phyloP scores from a whole-genome alignment of 2,888 invertebrate species.

The Catocala fraxini region DNA sequence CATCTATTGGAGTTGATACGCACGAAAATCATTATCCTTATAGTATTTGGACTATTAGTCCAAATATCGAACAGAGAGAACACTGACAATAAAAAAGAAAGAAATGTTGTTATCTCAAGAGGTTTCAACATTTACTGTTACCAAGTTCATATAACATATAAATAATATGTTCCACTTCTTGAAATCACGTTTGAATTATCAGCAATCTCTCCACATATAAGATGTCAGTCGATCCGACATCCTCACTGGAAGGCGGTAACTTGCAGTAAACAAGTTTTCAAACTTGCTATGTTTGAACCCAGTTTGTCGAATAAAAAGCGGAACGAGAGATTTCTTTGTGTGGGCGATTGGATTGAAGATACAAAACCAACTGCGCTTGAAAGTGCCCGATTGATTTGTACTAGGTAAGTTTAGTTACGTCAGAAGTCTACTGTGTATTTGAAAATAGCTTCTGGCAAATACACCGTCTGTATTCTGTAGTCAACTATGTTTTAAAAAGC shows the following conservation, averaged over 20 bases:
- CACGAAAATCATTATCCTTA: too few relatives aligned
- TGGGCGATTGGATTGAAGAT: slow-evolving; percentile 51
- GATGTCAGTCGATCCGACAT: slow-evolving; percentile 40
- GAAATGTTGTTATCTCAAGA: too few relatives aligned
- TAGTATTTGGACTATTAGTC: background rate
- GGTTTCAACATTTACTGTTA: too few relatives aligned
- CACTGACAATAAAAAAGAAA: too few relatives aligned
- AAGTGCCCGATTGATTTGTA: slow-evolving; percentile 21
- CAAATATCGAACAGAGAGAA: background rate
- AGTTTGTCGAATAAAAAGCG: slow-evolving; percentile 52
- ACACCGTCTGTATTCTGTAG: background rate
- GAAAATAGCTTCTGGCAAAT: slow-evolving; percentile 9
- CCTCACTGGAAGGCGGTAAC: slow-evolving; percentile 33
- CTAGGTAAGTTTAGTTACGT: slow-evolving; percentile 5
- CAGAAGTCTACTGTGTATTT: slow-evolving; percentile 7
- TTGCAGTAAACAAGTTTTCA: slow-evolving; percentile 60
- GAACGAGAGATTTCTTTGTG: slow-evolving; percentile 49
- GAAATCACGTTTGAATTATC: slow-evolving; percentile 13
- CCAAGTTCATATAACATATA: too few relatives aligned
- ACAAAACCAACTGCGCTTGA: slow-evolving; percentile 33
- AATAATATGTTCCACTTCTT: background rate
- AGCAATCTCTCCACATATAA: slow-evolving; percentile 38
- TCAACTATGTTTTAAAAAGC: background rate
- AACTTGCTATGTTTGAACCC: slow-evolving; percentile 52
- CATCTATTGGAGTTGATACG: too few relatives aligned